Conservation (phyloP, 2,888 invertebrate species). For the Cylloceria caligata region DNA sequence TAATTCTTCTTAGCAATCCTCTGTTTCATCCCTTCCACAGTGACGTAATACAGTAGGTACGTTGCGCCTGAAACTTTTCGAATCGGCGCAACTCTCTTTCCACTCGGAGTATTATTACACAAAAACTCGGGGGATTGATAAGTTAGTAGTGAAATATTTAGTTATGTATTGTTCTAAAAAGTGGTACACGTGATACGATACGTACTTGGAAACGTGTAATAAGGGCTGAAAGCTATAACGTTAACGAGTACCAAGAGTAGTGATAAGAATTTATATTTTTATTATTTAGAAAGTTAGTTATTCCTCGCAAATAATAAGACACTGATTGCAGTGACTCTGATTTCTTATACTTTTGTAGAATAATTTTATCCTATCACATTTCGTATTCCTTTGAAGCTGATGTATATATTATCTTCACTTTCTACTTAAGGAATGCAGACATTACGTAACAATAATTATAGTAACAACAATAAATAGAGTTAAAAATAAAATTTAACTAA, state of each 20-base stretch:
- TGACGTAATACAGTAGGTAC: conserved; percentile 18
- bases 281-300: background rate
- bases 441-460: background rate
- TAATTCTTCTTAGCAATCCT: conserved; percentile 35
- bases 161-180: conserved; percentile 33
- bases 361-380: background rate
- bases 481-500: too few relatives aligned
- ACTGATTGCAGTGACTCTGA: conserved; percentile 9
- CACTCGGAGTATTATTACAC: conserved; percentile 62
- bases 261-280: background rate
- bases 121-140: conserved; percentile 34
- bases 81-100: conserved; percentile 68
- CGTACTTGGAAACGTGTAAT: background rate
- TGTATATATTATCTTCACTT: background rate
- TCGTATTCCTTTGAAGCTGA: conserved; percentile 2
- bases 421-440: background rate
- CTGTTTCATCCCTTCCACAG: conserved; percentile 1
- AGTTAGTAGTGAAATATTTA: conserved; percentile 43
- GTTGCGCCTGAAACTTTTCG: conserved; percentile 65
- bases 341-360: background rate
- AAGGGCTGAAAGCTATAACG: conserved; percentile 4
- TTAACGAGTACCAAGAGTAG: background rate
- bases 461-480: too few relatives aligned
- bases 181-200: conserved; percentile 13
- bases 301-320: background rate